Percentiles rank a stretch among this genome's conserved stretches.
phyloP scores from a whole-genome alignment of 2,797 vertebrate species.

The Yasuhikotakia modesta region DNA sequence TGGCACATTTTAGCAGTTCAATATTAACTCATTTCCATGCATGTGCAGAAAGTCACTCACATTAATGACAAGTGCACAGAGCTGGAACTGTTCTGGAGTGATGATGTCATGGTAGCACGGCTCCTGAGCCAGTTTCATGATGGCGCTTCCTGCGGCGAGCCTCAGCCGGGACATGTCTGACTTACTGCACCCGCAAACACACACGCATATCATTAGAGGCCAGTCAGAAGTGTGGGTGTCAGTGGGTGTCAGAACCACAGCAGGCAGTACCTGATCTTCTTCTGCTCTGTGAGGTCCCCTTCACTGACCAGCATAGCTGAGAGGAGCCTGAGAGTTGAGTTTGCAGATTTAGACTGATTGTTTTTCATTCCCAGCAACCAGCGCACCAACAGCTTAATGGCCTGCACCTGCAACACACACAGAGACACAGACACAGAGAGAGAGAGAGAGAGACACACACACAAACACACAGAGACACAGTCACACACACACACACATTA shows the following conservation, averaged over 20 bases:
- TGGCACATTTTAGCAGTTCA: too few species aligned
- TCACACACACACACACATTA: conserved; percentile 13
- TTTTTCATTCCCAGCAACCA: conserved; percentile 99
- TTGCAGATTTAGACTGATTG: conserved; percentile 97
- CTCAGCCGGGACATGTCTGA: conserved; percentile 99
- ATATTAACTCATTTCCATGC: not conserved
- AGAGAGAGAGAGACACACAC: too few species aligned
- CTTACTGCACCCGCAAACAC: conserved; percentile 79
- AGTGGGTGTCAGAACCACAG: not conserved
- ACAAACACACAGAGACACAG: too few species aligned
- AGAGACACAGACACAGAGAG: too few species aligned
- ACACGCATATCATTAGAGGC: conserved; percentile 1
- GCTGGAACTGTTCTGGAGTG: conserved; percentile 98
- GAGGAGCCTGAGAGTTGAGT: conserved; percentile 94
- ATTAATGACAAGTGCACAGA: conserved; percentile 97
- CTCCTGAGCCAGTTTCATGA: conserved; percentile 98
- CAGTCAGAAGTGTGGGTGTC: not conserved
- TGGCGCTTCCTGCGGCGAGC: conserved; percentile 95
- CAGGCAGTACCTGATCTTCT: conserved; percentile 88
- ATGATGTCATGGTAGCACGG: conserved; percentile 99
- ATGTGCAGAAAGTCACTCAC: conserved; percentile 74
- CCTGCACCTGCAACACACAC: conserved; percentile 84
- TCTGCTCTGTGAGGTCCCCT: conserved; percentile 97
- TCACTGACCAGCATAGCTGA: conserved; percentile 98
- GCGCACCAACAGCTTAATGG: conserved; percentile 95